These are phyloP conservation scores for Drosophila neonasuta DNA, from an alignment of 2,888 invertebrate genomes.

Conservation along the genomic window DNA sequence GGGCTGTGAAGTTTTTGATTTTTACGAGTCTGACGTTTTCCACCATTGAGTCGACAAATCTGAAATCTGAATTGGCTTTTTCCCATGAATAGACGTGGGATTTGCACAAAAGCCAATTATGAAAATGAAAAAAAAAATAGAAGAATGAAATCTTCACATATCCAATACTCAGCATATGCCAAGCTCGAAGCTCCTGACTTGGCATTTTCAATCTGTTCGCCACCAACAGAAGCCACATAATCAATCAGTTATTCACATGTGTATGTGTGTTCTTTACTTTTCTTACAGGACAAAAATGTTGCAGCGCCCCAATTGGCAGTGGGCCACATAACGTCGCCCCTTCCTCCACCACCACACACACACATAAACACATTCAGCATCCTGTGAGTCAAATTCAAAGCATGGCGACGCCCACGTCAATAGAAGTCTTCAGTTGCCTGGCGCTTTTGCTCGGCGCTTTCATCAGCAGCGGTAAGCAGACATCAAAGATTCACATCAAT, in stretches of 20 bases:
- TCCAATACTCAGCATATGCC: slow-evolving; percentile 23
- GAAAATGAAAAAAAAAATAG: slow-evolving; percentile 29
- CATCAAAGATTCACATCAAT: not conserved
- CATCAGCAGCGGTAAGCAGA: slow-evolving; percentile 61
- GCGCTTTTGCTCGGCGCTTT: slow-evolving; percentile 55
- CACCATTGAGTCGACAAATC: slow-evolving; percentile 40
- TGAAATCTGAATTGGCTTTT: slow-evolving; percentile 45
- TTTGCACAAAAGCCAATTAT: slow-evolving; percentile 57
- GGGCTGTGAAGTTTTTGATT: slow-evolving; percentile 35
- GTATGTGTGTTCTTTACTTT: slow-evolving; percentile 31
- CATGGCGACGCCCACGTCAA: slow-evolving; percentile 55
- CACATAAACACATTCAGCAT: slow-evolving; percentile 10
- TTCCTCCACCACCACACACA: not conserved
- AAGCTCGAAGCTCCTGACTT: slow-evolving; percentile 32
- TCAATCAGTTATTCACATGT: slow-evolving; percentile 48
- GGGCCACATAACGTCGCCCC: slow-evolving; percentile 51
- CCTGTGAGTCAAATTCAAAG: slow-evolving; percentile 19
- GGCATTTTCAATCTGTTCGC: slow-evolving; percentile 49
- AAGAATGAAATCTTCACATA: slow-evolving; percentile 1
- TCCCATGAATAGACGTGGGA: slow-evolving; percentile 40
- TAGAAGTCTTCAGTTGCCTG: slow-evolving; percentile 63
- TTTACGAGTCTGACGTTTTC: slow-evolving; percentile 44
- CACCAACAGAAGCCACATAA: slow-evolving; percentile 44
- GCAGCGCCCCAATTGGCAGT: slow-evolving; percentile 44
- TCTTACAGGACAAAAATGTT: slow-evolving; percentile 49